Evolutionary conservation across 2,797 vertebrate species (phyloP).

Genomic region (Pseudotriccus pelzelni): DNA sequence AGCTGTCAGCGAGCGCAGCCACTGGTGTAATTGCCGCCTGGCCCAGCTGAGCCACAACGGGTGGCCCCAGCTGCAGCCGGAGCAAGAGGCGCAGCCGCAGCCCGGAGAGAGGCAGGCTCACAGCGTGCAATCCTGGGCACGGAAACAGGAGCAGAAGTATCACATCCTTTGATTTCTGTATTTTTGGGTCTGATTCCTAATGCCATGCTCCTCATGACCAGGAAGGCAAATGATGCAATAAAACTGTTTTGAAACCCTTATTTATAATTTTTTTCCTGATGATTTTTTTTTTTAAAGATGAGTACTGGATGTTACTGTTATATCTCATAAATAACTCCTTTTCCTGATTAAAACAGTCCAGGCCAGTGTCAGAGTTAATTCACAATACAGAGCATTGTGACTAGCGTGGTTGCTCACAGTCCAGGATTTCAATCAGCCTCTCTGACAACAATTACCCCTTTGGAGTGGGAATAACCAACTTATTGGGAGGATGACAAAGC

Average conservation of each 20-base stretch:
- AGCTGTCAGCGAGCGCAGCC: not conserved
- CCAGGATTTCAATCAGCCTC: not conserved
- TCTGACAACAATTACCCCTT: not conserved
- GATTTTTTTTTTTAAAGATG: not conserved
- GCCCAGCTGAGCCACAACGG: not conserved
- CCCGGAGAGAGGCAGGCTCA: not conserved
- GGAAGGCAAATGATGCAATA: slow-evolving; percentile 9
- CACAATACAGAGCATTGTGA: not conserved
- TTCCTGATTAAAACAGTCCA: slow-evolving; percentile 3
- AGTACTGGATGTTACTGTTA: slow-evolving; percentile 21
- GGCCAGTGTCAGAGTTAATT: slow-evolving; percentile 1
- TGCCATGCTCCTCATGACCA: not conserved
- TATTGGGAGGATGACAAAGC: not conserved
- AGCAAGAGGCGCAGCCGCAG: not conserved
- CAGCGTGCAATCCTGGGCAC: not conserved
- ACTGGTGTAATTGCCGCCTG: not conserved
- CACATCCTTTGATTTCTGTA: slow-evolving; percentile 3
- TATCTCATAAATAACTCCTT: slow-evolving; percentile 4
- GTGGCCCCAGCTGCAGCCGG: not conserved
- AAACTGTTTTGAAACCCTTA: slow-evolving; percentile 5
- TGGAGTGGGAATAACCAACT: not conserved
- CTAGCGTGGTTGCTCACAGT: not conserved
- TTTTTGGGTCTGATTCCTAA: not conserved
- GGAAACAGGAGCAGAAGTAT: not conserved
- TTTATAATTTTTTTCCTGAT: not conserved